Evolutionary conservation across 2,888 invertebrate genomes (phyloP), one percentile per base, ranked within the genome.

Genomic region (Rhingia rostrata): DNA sequence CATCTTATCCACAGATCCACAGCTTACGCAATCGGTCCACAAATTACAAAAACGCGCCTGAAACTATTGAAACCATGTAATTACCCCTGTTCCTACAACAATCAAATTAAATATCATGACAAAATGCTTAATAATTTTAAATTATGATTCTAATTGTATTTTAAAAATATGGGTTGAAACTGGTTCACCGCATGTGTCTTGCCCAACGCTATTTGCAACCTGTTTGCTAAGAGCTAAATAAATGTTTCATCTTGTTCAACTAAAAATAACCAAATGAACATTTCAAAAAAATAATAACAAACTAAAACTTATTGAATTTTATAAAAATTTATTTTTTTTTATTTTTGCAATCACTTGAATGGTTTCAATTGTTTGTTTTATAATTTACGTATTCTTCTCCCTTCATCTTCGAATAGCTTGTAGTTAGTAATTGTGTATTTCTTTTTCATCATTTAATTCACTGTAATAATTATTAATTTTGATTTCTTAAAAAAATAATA

Each of bases 281-380:
- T 43, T 10, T 22, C 41, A 53, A 58, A 49, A 14, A 54, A 47
- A 78, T 12, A 47, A 47, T 12, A 83, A 58, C 51, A 45, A 60
- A 75, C 69, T 47, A 53, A 43, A 43, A 14, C 58, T 54, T 41
- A 61, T 51, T 7, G 49, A 12, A 10, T 78, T 78, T 83, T 79
- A 61, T 78, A 78, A 73, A 78, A 78, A 83, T 78, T 1, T 43
- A 51, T 12, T 67, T 77, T 22, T n/a, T 22, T 83, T 78, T 73
- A 54, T 82, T 77, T 73, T 63, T 69, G 33, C 63, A 78, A 83
- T 83, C 72, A 78, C 78, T 83, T 83, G 61, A 73, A 81, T 78
- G 39, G 56, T 82, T 72, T 69, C 53, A 67, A 61, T 63, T 56
- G 30, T 63, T 72, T 66, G 64, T 77, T 69, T 60, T 69, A 58